These are phyloP conservation scores for Isaurus tuberculatus DNA, from an alignment of 92 coral and sea anemone species.

Conservation along the genomic window DNA sequence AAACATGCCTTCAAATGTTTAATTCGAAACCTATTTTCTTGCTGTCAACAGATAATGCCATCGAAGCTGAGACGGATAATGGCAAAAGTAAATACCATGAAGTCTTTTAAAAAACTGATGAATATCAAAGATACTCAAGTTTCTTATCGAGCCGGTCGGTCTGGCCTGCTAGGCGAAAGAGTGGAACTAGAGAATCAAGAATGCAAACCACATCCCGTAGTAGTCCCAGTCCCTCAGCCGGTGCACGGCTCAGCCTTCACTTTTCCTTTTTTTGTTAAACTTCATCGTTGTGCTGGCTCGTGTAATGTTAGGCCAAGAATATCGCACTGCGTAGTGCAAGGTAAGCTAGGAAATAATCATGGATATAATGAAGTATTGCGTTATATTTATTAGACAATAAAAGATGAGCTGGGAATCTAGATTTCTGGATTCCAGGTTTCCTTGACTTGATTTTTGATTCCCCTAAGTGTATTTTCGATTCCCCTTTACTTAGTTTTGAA, in stretches of 20 bases:
- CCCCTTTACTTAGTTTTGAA: no score
- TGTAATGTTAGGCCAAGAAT: constrained; percentile 66
- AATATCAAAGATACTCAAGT: constrained; percentile 43
- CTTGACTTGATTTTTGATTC: no score
- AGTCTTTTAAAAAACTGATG: constrained; percentile 65
- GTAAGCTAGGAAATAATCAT: constrained; percentile 39
- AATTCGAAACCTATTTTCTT: background rate
- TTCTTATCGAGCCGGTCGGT: background rate
- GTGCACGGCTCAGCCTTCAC: constrained; percentile 54
- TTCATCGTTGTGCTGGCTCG: constrained; percentile 80
- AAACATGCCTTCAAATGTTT: no score
- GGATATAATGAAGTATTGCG: no score
- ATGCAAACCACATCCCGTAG: constrained; percentile 68
- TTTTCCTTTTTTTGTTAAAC: constrained; percentile 71
- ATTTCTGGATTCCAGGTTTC: no score
- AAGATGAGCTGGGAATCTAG: no score
- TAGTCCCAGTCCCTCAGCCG: constrained; percentile 80
- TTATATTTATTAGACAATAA: no score
- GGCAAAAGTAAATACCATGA: constrained; percentile 69
- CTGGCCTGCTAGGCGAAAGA: background rate
- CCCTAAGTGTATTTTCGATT: no score
- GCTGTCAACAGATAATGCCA: constrained; percentile 56
- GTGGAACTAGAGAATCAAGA: constrained; percentile 62
- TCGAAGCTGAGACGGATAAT: constrained; percentile 54
- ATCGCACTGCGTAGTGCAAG: constrained; percentile 67